Conservation (phyloP, 2,113 vertebrate species). For the Diglossa brunneiventris region DNA sequence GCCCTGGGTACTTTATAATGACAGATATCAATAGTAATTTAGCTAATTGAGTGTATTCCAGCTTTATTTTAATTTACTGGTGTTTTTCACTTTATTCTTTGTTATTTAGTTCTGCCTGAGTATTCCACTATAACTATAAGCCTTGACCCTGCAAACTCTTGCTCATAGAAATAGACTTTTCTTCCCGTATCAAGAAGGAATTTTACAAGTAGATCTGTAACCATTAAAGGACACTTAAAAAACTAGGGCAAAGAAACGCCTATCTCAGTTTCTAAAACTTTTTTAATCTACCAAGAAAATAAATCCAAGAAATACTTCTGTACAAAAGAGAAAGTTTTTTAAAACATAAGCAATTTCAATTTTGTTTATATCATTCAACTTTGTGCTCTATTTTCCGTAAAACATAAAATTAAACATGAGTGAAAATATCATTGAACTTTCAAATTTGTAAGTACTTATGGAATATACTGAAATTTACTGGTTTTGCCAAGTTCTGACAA, state of each 20-base stretch:
- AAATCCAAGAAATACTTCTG: slow-evolving; percentile 27
- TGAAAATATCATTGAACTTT: not conserved
- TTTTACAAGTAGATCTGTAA: slow-evolving; percentile 27
- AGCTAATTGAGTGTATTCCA: slow-evolving; percentile 73
- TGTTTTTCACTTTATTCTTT: slow-evolving; percentile 58
- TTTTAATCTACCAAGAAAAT: slow-evolving; percentile 57
- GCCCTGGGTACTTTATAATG: slow-evolving; percentile 70
- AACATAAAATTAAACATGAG: not conserved
- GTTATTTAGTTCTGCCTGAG: slow-evolving; percentile 41
- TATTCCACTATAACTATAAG: slow-evolving; percentile 9
- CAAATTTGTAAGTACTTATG: not conserved
- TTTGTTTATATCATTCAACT: slow-evolving; percentile 39
- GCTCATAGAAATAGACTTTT: not conserved
- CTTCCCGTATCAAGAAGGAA: not conserved
- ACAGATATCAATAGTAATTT: slow-evolving; percentile 71
- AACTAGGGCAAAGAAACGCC: slow-evolving; percentile 34
- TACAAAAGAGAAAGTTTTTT: not conserved
- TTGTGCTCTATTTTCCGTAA: slow-evolving; percentile 11
- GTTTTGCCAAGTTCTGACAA: not conserved
- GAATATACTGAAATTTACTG: not conserved
- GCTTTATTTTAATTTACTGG: slow-evolving; percentile 70
- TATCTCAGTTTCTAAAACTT: slow-evolving; percentile 49
- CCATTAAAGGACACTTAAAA: slow-evolving; percentile 45
- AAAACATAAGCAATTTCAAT: not conserved
- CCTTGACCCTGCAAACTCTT: slow-evolving; percentile 28